These are phyloP conservation scores for Blastomussa wellsi DNA, from an alignment of 92 coral and sea anemone species.

Conservation along the genomic window DNA sequence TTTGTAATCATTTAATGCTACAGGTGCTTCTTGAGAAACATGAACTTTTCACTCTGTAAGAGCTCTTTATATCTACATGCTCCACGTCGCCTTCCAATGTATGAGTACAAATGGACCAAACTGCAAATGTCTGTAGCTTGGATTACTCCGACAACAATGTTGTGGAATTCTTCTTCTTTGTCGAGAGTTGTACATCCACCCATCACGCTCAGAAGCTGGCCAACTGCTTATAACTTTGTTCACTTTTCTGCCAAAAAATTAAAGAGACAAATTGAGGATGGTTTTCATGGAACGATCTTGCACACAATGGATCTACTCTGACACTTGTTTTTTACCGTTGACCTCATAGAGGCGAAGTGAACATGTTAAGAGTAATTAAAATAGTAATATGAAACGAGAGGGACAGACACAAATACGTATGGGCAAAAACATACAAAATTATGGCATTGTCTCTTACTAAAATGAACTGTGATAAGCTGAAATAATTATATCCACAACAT, in stretches of 20 bases:
- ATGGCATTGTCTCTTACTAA: neutral
- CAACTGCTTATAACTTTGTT: neutral
- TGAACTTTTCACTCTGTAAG: neutral
- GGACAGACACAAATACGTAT: neutral
- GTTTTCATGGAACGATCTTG: neutral
- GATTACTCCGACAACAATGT: neutral
- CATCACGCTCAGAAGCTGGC: neutral
- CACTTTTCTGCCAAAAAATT: conserved; percentile 9
- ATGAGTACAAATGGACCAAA: neutral
- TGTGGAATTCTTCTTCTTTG: neutral
- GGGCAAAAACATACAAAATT: neutral
- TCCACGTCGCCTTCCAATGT: neutral
- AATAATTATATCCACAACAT: too few species aligned
- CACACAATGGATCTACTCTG: too few species aligned
- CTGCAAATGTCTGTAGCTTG: neutral
- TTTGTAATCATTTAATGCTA: neutral
- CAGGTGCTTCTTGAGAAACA: neutral
- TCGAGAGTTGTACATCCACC: neutral
- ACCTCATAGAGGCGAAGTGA: too few species aligned
- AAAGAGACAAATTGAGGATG: neutral
- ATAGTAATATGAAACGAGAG: neutral
- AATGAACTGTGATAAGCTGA: neutral
- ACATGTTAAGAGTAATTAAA: too few species aligned
- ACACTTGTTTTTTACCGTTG: too few species aligned
- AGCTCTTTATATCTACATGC: neutral